Base-by-base conservation (phyloP, 2,113 vertebrate species). In the Cynoglossus semilaevis region DNA sequence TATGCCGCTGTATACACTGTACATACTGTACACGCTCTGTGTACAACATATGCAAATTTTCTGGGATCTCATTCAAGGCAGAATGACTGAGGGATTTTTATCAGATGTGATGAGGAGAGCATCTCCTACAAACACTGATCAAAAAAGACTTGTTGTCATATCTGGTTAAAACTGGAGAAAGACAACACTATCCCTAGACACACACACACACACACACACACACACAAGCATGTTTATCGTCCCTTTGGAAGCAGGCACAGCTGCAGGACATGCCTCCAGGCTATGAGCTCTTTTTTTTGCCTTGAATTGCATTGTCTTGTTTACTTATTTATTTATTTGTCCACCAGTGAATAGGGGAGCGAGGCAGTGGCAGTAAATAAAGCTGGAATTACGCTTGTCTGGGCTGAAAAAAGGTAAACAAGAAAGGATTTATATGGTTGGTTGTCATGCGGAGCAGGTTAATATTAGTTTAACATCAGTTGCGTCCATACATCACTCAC, bases 111-210 rank as follows among this genome's bases (percentile, higher is more conserved):
- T 45, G 43, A 16, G 7, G n/a, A 45, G 52, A 69, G 58, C 17
- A 54, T 83, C 81, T 83, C 58, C 76, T 64, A 76, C 86, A 85
- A 92, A 93, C 90, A 85, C 90, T 94, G 93, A 93, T 92, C 91
- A 91, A 76, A 92, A 81, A 78, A 79, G 93, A 94, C 92, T 92
- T 83, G 58, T 92, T 94, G 94, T 94, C 94, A 95, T 91, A 90
- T 94, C 90, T 87, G 74, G 89, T 96, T 94, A 93, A 83, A 92
- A 89, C 86, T 87, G 86, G 82, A 85, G 86, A 85, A 75, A 87
- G 81, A 87, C 80, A 88, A 84, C 64, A 56, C 38, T 40, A 16
- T 29, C 65, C 70, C 53, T 62, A 52, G 67, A 80, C 72, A 85
- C 86, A 91, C 86, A 90, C 79, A 75, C 81, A 50, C 17, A 58